Base-by-base conservation (phyloP, 2,888 invertebrate genomes). In the Drosophila limbata region DNA sequence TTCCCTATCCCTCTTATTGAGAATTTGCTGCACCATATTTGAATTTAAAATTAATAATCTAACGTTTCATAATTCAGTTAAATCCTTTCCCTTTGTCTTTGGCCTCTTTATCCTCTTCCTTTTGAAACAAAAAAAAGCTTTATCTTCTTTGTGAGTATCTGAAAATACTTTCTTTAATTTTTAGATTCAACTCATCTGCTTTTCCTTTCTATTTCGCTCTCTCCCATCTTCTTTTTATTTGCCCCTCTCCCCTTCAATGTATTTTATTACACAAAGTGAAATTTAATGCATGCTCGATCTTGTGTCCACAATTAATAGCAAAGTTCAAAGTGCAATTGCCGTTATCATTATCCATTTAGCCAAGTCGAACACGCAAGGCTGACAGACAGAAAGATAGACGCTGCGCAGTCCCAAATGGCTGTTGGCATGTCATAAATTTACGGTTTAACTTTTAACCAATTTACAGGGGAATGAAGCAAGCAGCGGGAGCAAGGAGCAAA, bases 361-460 rank as follows among this genome's bases (percentile, higher is more conserved):
- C 79, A 74, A 82, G 85, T 77, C 66, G 72, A 73, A 73, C 79
- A 81, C 73, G 82, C 77, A 67, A 50, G 61, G 48, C 42, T 53
- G 25, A 47, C 39, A 73, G 65, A 62, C 66, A 64, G 28, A 47
- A 35, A 73, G 65, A 62, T 63, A 64, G 66, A 77, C 61, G 65
- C 63, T 62, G 70, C 84, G 67, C 50, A 79, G 69, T 68, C 72
- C 56, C 84, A 75, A 80, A 88, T 85, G 86, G 74, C 77, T 84
- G 85, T 85, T 88, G 84, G 84, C 84, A 83, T 84, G 72, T 84
- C 88, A 85, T 85, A 85, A 85, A 85, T 85, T 88, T 73, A 73
- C 83, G 86, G 88, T 88, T 85, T 85, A 85, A 85, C 84, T 85
- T 85, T 85, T 86, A 88, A 85, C 84, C 84, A 88, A 88, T 85